A percentile compares a stretch with the other conserved stretches of the same genome.
These are phyloP conservation scores for Lissocephala sabroskyi DNA, from an alignment of 2,888 invertebrate genomes.

Conservation along the genomic window DNA sequence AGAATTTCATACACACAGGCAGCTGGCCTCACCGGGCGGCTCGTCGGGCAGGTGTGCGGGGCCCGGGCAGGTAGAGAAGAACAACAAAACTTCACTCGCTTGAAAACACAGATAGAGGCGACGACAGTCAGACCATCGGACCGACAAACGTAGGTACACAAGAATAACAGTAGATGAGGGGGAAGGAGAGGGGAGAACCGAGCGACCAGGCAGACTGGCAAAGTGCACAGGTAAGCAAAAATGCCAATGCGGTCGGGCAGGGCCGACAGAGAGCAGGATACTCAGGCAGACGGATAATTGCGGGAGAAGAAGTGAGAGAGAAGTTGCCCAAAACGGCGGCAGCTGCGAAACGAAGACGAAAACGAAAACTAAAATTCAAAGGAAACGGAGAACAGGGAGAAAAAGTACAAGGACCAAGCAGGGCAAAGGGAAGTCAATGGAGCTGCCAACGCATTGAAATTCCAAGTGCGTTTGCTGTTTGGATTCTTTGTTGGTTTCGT, in stretches of 20 bases:
- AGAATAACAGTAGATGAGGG: neutral
- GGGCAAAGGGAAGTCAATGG: slow-evolving; percentile 2
- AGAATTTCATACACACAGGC: slow-evolving; percentile 36
- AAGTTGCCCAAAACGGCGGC: too few relatives aligned
- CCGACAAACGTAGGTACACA: neutral
- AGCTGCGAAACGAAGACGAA: too few relatives aligned
- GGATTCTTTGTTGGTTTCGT: too few relatives aligned
- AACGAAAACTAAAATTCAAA: too few relatives aligned
- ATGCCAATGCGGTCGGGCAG: neutral
- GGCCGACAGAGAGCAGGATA: too few relatives aligned
- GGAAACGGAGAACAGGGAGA: too few relatives aligned
- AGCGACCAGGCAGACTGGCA: slow-evolving; percentile 4
- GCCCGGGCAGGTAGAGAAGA: slow-evolving; percentile 41
- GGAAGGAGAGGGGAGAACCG: neutral
- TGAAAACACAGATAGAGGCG: slow-evolving; percentile 20
- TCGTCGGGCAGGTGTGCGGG: too few relatives aligned
- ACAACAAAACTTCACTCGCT: slow-evolving; percentile 16
- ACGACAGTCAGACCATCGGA: neutral
- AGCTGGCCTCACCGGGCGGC: slow-evolving; percentile 6
- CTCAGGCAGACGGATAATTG: too few relatives aligned
- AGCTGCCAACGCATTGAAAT: slow-evolving; percentile 32
- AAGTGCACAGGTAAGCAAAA: slow-evolving; percentile 46
- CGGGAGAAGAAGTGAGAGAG: too few relatives aligned
- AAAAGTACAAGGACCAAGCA: slow-evolving; percentile 4
- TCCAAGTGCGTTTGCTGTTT: slow-evolving; percentile 29